phyloP scores from a whole-genome alignment of 64 coral and sea anemone species.

The Exaiptasia diaphana region DNA sequence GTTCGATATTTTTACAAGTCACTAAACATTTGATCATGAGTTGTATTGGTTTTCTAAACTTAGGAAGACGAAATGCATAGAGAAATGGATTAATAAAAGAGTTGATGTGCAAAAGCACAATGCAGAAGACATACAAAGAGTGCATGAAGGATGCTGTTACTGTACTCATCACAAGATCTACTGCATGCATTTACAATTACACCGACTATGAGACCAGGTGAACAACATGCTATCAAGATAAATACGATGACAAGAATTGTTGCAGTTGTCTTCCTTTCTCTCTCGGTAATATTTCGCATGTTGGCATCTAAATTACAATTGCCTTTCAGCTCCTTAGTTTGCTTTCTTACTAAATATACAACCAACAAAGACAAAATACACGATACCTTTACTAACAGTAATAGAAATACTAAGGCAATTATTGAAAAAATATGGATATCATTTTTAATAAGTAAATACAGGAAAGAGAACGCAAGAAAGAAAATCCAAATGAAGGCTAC shows the following conservation, averaged over 20 bases:
- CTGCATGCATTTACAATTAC: not conserved
- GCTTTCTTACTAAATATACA: not conserved
- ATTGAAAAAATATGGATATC: not conserved
- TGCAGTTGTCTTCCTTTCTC: constrained; percentile 8
- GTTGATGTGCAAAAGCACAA: constrained; percentile 24
- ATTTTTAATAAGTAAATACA: not conserved
- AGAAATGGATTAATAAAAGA: constrained; percentile 20
- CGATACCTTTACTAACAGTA: not conserved
- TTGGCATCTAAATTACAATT: not conserved
- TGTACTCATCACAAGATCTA: not conserved
- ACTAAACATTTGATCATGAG: not conserved
- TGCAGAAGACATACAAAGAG: not conserved
- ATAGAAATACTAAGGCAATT: not conserved
- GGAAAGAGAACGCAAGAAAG: not conserved
- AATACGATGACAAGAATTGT: not conserved
- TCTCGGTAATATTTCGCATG: not conserved
- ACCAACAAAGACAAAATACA: not conserved
- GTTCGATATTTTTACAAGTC: not conserved
- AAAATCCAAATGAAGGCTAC: not conserved
- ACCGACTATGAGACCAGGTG: not conserved
- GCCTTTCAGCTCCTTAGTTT: not conserved
- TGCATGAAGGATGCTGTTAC: not conserved
- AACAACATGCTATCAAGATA: not conserved
- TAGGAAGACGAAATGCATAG: constrained; percentile 36
- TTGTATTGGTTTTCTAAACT: not conserved